Evolutionary conservation across 2,113 vertebrate species (phyloP).

Genomic region (Hippocampus zosterae): DNA sequence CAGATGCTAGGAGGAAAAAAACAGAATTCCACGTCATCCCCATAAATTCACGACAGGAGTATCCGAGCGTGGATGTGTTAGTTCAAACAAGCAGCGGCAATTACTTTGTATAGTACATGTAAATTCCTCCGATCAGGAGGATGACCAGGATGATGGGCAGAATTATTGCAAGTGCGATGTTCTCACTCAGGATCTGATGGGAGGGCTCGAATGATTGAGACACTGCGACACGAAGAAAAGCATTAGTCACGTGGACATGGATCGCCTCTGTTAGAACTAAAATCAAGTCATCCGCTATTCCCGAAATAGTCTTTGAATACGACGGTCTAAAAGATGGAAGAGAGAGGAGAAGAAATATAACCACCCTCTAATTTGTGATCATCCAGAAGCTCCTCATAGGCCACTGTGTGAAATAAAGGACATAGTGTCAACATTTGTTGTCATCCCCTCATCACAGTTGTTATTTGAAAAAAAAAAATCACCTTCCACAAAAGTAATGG

Average conservation of each 20-base stretch:
- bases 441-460: background rate
- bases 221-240: constrained; percentile 60
- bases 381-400: constrained; percentile 86
- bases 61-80: background rate
- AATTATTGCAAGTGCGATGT: constrained; percentile 87
- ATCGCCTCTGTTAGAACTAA: background rate
- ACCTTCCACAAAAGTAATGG: background rate
- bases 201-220: constrained; percentile 84
- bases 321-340: background rate
- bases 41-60: background rate
- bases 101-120: constrained; percentile 92
- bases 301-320: background rate
- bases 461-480: background rate
- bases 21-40: background rate
- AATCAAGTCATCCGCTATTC: background rate
- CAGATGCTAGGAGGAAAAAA: constrained; percentile 61
- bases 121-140: constrained; percentile 86
- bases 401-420: constrained; percentile 64
- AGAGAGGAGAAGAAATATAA: background rate
- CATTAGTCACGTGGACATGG: background rate
- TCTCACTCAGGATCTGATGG: constrained; percentile 84
- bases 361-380: constrained; percentile 86
- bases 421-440: background rate
- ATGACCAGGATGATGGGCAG: constrained; percentile 87
- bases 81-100: constrained; percentile 23